phyloP scores from a whole-genome alignment of 2,113 vertebrate species.

The Globicephala melas region DNA sequence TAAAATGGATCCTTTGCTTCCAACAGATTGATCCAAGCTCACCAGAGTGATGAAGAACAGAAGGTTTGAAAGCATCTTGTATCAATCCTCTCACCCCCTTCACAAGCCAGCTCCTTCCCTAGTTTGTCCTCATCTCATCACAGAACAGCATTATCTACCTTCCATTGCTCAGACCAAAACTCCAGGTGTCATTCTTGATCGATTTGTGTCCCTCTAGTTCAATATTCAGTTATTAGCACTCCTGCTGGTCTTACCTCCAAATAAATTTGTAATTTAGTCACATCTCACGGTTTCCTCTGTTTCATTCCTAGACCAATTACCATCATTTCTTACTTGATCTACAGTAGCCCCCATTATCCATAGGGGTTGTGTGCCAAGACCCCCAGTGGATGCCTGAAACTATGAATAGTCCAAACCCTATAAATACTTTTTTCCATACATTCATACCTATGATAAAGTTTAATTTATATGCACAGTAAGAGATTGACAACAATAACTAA shows the following conservation, averaged over 20 bases:
- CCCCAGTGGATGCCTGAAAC: neutral
- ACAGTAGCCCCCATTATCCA: neutral
- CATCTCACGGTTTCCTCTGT: neutral
- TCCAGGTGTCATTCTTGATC: neutral
- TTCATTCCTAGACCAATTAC: neutral
- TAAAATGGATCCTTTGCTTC: neutral
- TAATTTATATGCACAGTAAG: neutral
- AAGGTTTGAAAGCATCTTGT: neutral
- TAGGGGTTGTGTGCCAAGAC: neutral
- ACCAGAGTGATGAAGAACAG: neutral
- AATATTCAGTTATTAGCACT: neutral
- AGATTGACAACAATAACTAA: neutral
- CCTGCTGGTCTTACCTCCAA: neutral
- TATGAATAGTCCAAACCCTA: neutral
- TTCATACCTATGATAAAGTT: neutral
- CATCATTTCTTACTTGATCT: neutral
- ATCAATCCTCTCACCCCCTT: neutral
- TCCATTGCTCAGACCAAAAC: neutral
- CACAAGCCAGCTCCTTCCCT: neutral
- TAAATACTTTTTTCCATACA: neutral
- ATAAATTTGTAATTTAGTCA: neutral
- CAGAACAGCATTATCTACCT: accelerated
- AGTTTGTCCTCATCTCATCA: neutral
- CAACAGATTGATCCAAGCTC: neutral
- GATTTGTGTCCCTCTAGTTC: neutral